phyloP scores from a whole-genome alignment of 2,888 invertebrate genomes.

The Muscina levida region DNA sequence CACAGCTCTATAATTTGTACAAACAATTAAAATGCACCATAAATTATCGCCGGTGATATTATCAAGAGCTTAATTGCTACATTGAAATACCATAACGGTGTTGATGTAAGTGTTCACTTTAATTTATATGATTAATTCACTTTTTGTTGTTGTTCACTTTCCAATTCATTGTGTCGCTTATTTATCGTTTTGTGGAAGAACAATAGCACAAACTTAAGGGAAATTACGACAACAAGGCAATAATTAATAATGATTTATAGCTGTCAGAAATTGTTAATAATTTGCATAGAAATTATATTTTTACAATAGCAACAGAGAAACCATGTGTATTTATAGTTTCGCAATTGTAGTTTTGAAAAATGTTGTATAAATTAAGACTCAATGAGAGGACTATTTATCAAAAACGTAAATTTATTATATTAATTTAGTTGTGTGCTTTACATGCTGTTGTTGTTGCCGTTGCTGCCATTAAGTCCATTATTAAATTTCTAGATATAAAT shows the following conservation, averaged over 20 bases:
- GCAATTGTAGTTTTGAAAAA: conserved; percentile 21
- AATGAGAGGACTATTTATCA: conserved; percentile 26
- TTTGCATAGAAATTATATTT: conserved; percentile 74
- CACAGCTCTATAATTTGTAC: conserved; percentile 17
- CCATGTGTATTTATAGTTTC: conserved; percentile 7
- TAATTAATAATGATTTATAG: conserved; percentile 76
- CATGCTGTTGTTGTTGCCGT: conserved; percentile 18
- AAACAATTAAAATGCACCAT: conserved; percentile 26
- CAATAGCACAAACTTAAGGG: not conserved
- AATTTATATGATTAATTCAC: conserved; percentile 58
- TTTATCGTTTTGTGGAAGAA: not conserved
- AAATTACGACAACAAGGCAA: conserved; percentile 33
- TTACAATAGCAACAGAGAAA: conserved; percentile 14
- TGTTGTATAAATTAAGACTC: conserved; percentile 30
- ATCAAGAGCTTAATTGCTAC: conserved; percentile 50
- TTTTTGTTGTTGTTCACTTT: conserved; percentile 2
- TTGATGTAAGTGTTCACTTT: conserved; percentile 48
- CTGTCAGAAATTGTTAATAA: conserved; percentile 76
- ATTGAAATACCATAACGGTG: conserved; percentile 48
- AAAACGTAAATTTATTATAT: conserved; percentile 27
- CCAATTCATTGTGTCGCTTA: not conserved
- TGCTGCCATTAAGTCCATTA: conserved; percentile 5
- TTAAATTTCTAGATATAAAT: conserved; percentile 18
- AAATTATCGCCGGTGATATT: conserved; percentile 39
- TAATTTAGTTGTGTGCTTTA: conserved; percentile 14